Evolutionary conservation across 2,888 invertebrate genomes (phyloP).

Genomic region (Pandemis heparana): DNA sequence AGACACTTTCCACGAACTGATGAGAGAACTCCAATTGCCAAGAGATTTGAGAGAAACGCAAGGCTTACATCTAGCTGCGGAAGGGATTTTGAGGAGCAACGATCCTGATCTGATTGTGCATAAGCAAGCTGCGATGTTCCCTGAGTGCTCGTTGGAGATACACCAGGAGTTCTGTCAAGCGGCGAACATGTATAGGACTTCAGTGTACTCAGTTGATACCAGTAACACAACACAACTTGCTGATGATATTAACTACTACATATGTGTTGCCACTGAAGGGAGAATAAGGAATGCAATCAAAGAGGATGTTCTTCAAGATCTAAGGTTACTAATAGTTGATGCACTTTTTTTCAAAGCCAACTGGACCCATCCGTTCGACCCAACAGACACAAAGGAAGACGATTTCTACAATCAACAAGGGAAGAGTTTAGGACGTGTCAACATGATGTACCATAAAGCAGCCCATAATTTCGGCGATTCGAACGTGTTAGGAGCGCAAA

Average conservation of each 20-base stretch:
- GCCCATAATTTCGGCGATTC: constrained; percentile 84
- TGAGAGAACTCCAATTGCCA: constrained; percentile 66
- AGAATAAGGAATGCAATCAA: constrained; percentile 88
- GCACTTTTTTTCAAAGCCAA: constrained; percentile 90
- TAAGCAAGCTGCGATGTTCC: constrained; percentile 70
- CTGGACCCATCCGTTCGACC: constrained; percentile 89
- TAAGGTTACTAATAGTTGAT: constrained; percentile 87
- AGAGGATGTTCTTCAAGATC: constrained; percentile 69
- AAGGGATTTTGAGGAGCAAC: constrained; percentile 61
- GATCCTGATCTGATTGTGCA: constrained; percentile 66
- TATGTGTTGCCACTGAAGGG: constrained; percentile 88
- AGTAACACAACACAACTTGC: constrained; percentile 79
- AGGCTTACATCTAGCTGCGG: constrained; percentile 66
- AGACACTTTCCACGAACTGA: constrained; percentile 72
- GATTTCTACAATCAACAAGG: constrained; percentile 87
- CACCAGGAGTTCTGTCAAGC: constrained; percentile 76
- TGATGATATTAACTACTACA: constrained; percentile 88
- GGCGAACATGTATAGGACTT: constrained; percentile 79
- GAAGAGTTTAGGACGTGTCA: constrained; percentile 82
- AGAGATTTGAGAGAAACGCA: constrained; percentile 69
- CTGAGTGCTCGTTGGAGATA: constrained; percentile 64
- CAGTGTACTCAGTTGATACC: constrained; percentile 85
- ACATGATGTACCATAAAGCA: constrained; percentile 91
- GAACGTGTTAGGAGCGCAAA: constrained; percentile 84
- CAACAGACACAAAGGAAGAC: constrained; percentile 81